Conservation (phyloP, 2,113 vertebrate genomes). For the Taurulus bubalis region DNA sequence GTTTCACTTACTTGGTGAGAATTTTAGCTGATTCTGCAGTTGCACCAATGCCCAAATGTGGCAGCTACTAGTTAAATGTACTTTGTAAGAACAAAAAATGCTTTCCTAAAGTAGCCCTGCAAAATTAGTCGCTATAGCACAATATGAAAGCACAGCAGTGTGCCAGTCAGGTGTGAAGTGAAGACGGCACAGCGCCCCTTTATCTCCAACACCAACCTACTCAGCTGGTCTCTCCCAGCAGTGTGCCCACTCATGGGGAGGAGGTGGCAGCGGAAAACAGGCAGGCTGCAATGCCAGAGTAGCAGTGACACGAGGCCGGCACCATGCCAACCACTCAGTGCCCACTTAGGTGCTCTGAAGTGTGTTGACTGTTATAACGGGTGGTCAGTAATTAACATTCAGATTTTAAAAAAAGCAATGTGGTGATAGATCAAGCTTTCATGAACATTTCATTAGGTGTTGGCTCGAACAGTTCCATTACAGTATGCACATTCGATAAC, state of each 20-base stretch:
- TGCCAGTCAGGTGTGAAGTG: conserved; percentile 52
- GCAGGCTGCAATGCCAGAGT: conserved; percentile 23
- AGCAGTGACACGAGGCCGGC: conserved; percentile 48
- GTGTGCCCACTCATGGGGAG: conserved; percentile 35
- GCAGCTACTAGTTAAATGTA: background rate
- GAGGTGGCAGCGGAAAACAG: conserved; percentile 35
- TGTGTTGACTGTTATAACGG: conserved; percentile 45
- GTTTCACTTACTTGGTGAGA: background rate
- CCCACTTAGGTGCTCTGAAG: conserved; percentile 65
- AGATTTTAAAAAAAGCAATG: conserved; percentile 1
- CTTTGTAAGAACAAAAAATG: background rate
- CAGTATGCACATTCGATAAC: background rate
- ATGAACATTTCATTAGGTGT: background rate
- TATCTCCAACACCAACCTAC: conserved; percentile 38
- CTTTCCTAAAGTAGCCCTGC: background rate
- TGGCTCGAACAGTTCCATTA: background rate
- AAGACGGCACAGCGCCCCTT: conserved; percentile 26
- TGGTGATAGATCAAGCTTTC: background rate
- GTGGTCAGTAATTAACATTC: conserved; percentile 39
- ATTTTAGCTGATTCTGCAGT: conserved; percentile 2
- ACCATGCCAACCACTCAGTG: conserved; percentile 61
- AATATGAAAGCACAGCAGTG: conserved; percentile 4
- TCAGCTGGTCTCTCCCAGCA: conserved; percentile 45
- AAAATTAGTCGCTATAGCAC: background rate
- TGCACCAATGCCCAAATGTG: background rate